Conservation (phyloP, 2,113 vertebrate species). For the Cochlearius cochlearius region DNA sequence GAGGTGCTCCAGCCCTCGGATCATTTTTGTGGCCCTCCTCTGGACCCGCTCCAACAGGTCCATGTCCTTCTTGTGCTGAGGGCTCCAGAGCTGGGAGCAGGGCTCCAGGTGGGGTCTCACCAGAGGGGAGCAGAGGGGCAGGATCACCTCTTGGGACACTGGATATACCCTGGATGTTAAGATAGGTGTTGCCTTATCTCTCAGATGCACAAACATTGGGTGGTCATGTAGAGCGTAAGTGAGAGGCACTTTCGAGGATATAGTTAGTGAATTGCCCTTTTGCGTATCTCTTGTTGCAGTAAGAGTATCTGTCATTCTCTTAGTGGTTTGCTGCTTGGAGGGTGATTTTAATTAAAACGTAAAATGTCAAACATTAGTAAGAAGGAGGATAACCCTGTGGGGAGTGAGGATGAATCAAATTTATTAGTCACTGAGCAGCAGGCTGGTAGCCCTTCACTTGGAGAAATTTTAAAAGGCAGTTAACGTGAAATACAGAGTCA, state of each 20-base stretch:
- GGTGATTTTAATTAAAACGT: conserved; percentile 74
- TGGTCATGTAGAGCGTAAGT: background rate
- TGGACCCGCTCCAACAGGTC: too few relatives aligned
- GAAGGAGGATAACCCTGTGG: conserved; percentile 63
- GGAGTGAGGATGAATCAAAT: conserved; percentile 65
- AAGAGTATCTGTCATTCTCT: conserved; percentile 67
- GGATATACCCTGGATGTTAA: background rate
- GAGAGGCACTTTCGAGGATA: background rate
- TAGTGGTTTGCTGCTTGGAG: conserved; percentile 66
- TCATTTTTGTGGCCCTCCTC: too few relatives aligned
- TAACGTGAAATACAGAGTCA: conserved; percentile 1
- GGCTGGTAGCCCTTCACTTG: conserved; percentile 57
- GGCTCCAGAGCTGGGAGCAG: too few relatives aligned
- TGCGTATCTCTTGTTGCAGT: conserved; percentile 38
- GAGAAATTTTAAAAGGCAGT: conserved; percentile 46
- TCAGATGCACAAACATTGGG: background rate
- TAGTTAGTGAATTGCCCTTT: conserved; percentile 52
- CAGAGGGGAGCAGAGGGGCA: too few relatives aligned
- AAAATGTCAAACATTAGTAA: conserved; percentile 76
- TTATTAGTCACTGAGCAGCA: conserved; percentile 73
- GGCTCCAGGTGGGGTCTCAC: too few relatives aligned
- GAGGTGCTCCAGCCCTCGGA: too few relatives aligned
- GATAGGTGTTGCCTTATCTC: background rate
- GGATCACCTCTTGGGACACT: background rate
- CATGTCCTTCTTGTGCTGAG: too few relatives aligned